Base-by-base conservation (phyloP, 1,140 invertebrate genomes). In the Drosophila sp. region DNA sequence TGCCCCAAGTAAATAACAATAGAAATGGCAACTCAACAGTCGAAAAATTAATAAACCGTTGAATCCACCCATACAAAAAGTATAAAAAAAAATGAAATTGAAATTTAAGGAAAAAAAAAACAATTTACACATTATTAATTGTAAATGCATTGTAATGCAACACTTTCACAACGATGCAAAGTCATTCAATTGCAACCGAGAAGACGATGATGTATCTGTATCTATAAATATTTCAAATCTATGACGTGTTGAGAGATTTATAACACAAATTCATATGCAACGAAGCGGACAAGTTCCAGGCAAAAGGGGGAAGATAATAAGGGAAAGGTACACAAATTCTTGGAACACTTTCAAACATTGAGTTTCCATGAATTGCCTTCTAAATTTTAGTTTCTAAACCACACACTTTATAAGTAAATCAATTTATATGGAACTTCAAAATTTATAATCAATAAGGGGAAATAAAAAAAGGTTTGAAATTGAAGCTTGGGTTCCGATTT, bases 121-220 rank as follows among this genome's bases (percentile, higher is more conserved):
- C 50, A 66, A 55, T 77, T 76, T 83, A 66, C 76, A 71, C 44
- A 79, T 80, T 72, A 87, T 89, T 80, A 87, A 89, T 83, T 80
- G 70, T 79, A 77, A 89, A 80, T 89, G 84, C 85, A 89, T 80
- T 89, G 89, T 80, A 60, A 41, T 72, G 76, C 70, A 87, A 87
- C 80, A 84, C 84, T 87, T 87, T 87, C 84, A 50, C 69, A 54
- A 66, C 27, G 56, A 25, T 64, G 69, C 64, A 60, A 11, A 72
- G 65, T 72, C 68, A 81, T 67, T 66, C 64, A 58, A 29, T 61
- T 70, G 60, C 58, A 63, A 60, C 35, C 58, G 57, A 60, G 10
- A 35, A 35, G 50, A 66, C 10, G 50, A 35, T 35, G 33, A 66
- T 66, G 25, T 17, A 61, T 61, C 33, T 61, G 35, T 61, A 61